Evolutionary conservation across 37 sponge, comb jelly and placozoan species (phyloP), one percentile per base, ranked within the genome.

Genomic region (Spongilla lacustris): DNA sequence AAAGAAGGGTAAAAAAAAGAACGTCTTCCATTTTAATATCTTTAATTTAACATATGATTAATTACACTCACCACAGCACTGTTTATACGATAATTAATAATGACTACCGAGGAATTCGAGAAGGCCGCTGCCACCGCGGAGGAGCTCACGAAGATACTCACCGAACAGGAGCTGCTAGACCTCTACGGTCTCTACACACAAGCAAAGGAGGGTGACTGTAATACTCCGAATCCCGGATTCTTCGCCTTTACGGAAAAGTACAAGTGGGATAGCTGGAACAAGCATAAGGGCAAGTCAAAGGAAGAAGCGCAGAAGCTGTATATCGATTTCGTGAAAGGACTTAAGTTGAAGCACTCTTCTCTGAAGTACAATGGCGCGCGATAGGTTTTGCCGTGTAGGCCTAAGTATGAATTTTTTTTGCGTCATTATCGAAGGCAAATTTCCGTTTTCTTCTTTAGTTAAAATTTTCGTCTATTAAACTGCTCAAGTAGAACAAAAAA

Each of bases 201-300:
- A 83, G 96, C 77, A 21, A 88, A 86, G 10, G 84, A 94, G 19
- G 98, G 98, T 14, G 94, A 95, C 84, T 84, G 88, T 85, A 95
- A 98, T 82, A 98, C 94, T 13, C 85, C 78, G 0, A 75, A 92
- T 14, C 98, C 98, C 0, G 93, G 95, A 0, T 86, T 93, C 80
- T 91, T 93, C 29, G 94, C 95, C 76, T 70, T 88, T 27, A 89
- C 86, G 75, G 96, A 91, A 0, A 83, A 82, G 72, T 89, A 89
- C 35, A 98, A 98, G 76, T 98, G 98, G 98, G 96, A 98, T 66
- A 86, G 91, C 31, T 98, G 98, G 98, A 89, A 95, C 73, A 69
- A 77, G 24, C 74, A 31, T 31, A 93, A 95, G 83, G 98, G 98
- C 27, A 86, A 73, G 50, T 69, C 87, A 27, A 91, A 91, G 72